A percentile compares a stretch with the other conserved stretches of the same genome.
These are phyloP conservation scores for Apocheima hispidaria DNA, from an alignment of 2,888 invertebrate genomes.

Conservation along the genomic window DNA sequence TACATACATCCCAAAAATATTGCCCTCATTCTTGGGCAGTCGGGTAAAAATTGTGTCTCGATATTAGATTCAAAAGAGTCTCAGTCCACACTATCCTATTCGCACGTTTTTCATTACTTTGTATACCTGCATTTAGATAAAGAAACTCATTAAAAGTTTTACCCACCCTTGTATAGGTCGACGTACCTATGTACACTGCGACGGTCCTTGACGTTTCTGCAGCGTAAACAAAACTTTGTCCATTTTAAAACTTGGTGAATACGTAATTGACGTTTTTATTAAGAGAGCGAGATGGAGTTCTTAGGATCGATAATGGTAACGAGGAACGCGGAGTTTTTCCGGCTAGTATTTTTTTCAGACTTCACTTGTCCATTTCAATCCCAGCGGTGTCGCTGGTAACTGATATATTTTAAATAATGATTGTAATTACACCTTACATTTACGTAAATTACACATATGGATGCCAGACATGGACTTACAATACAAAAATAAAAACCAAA, in stretches of 20 bases:
- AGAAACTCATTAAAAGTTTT: slow-evolving; percentile 68
- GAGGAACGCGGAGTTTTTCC: not conserved
- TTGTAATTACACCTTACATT: too few relatives aligned
- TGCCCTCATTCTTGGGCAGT: too few relatives aligned
- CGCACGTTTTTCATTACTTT: slow-evolving; percentile 44
- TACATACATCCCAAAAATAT: too few relatives aligned
- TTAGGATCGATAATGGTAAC: slow-evolving; percentile 39
- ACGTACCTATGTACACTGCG: slow-evolving; percentile 39
- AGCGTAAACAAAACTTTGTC: slow-evolving; percentile 62
- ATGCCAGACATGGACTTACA: too few relatives aligned
- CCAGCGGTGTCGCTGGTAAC: not conserved
- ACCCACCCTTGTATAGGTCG: slow-evolving; percentile 37
- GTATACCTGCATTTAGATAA: slow-evolving; percentile 52
- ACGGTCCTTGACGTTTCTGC: slow-evolving; percentile 50
- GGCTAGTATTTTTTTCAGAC: not conserved
- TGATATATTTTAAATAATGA: too few relatives aligned
- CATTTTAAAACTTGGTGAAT: slow-evolving; percentile 54
- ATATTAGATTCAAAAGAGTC: not conserved
- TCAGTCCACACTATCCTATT: slow-evolving; percentile 2
- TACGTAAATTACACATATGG: too few relatives aligned
- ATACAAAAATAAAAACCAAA: too few relatives aligned
- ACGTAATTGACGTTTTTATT: slow-evolving; percentile 54
- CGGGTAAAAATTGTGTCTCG: too few relatives aligned
- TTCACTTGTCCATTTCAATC: not conserved
- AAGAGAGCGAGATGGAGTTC: slow-evolving; percentile 33